Evolutionary conservation across 1,140 invertebrate species (phyloP), one percentile per base, ranked within the genome.

Genomic region (Parapsyche elsis): DNA sequence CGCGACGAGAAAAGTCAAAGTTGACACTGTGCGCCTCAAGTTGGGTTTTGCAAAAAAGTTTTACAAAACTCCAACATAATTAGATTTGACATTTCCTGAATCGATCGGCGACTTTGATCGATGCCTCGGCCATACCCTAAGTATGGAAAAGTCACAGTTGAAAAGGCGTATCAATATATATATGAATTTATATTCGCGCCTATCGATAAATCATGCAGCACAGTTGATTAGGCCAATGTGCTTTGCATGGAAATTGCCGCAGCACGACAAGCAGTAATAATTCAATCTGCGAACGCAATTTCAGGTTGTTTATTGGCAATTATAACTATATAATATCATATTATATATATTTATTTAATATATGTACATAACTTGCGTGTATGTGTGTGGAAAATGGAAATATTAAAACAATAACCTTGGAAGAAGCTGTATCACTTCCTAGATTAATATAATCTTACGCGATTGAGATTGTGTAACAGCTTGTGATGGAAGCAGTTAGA

Each of bases 81-180:
- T 73, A 73, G 71, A 73, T 73, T 19, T 73, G 71, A 73, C 71
- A 73, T 46, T 73, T 73, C 71, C 71, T 73, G 71, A 23, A 73
- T 49, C 64, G 64, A 67, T 26, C 9, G 9, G 9, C n/a, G 64
- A 67, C 64, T 67, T 67, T 67, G 64, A 67, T 67, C 24, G 64
- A 67, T 67, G 24, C n/a, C 24, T 30, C 5, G 9, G 64, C 5
- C 49, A 46, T 14, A 16, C 16, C 16, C 12, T 53, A 14, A 12
- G 10, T 5, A 23, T 23, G 14, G 16, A 61, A 67, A 67, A 67
- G 24, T 67, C 24, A 67, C 21, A 26, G 24, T 67, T 12, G 9
- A 26, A 26, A 67, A 67, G 21, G 21, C 21, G n/a, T 61, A 61
- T 61, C n/a, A 2, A 67, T 67, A 19, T 19, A 23, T 46, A 46